These are phyloP conservation scores for Lepidotrigona ventralis DNA, from an alignment of 1,140 invertebrate genomes.

Conservation along the genomic window DNA sequence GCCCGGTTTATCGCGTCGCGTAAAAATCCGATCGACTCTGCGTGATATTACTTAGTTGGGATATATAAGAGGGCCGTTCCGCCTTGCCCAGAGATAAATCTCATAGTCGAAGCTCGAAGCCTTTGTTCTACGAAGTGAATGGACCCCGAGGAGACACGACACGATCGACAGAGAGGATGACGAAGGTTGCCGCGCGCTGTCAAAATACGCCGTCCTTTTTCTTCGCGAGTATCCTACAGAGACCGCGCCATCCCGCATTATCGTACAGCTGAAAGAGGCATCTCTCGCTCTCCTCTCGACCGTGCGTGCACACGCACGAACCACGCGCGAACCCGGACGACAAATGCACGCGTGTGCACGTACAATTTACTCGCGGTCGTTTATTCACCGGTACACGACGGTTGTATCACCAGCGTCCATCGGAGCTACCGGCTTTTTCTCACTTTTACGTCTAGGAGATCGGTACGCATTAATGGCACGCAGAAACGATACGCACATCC, in stretches of 20 bases:
- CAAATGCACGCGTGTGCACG: constrained; percentile 24
- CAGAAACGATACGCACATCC: constrained; percentile 1
- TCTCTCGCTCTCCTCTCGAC: not conserved
- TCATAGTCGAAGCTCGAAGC: constrained; percentile 28
- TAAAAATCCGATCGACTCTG: constrained; percentile 18
- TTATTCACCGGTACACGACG: not conserved
- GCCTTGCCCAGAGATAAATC: constrained; percentile 27
- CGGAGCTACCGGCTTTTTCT: constrained; percentile 22
- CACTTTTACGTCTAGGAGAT: not conserved
- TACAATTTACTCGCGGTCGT: constrained; percentile 52
- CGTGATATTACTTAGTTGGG: not conserved
- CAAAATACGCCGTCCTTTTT: constrained; percentile 71
- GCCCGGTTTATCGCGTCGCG: no score
- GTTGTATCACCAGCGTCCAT: constrained; percentile 39
- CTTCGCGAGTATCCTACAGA: constrained; percentile 60
- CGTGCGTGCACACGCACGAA: constrained; percentile 34
- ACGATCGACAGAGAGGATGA: constrained; percentile 63
- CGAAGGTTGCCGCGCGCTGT: constrained; percentile 72
- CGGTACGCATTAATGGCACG: constrained; percentile 17
- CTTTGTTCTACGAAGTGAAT: constrained; percentile 56
- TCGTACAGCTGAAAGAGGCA: constrained; percentile 46
- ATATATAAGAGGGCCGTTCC: not conserved
- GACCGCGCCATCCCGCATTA: constrained; percentile 64
- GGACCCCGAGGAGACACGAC: constrained; percentile 5
- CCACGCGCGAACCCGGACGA: constrained; percentile 7